These are phyloP conservation scores for Trachurus trachurus DNA, from an alignment of 2,797 vertebrate species.

Conservation along the genomic window DNA sequence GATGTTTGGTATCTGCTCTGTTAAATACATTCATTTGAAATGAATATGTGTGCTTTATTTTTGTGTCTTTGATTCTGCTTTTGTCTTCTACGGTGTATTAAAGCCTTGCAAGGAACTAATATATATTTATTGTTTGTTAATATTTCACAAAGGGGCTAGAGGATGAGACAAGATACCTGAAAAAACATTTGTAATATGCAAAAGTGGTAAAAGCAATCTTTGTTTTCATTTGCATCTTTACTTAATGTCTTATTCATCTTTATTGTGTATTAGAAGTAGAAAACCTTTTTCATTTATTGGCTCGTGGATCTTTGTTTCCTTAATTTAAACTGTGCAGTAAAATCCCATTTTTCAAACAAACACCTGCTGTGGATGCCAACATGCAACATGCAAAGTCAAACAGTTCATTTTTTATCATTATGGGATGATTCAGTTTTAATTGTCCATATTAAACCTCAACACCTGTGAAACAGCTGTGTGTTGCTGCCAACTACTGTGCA, in stretches of 20 bases:
- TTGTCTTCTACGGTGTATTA: constrained; percentile 3
- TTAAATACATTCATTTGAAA: constrained; percentile 67
- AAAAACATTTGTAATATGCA: no score
- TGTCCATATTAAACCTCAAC: not conserved
- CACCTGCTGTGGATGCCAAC: not conserved
- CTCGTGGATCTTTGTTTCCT: not conserved
- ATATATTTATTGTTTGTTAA: no score
- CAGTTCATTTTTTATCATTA: no score
- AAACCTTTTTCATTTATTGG: no score
- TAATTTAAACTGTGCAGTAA: not conserved
- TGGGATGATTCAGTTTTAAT: not conserved
- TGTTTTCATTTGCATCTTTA: no score
- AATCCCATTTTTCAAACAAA: constrained; percentile 5
- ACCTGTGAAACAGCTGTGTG: not conserved
- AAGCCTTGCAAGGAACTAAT: not conserved
- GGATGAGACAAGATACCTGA: no score
- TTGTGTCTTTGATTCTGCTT: not conserved
- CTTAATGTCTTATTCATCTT: not conserved
- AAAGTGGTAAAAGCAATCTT: no score
- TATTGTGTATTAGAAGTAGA: not conserved
- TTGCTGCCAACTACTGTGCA: constrained; percentile 22
- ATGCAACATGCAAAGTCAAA: not conserved
- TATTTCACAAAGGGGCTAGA: no score
- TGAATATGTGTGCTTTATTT: constrained; percentile 9
- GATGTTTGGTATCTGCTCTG: constrained; percentile 64